These are phyloP conservation scores for Brachyptera putata DNA, from an alignment of 2,888 invertebrate genomes.

Conservation along the genomic window DNA sequence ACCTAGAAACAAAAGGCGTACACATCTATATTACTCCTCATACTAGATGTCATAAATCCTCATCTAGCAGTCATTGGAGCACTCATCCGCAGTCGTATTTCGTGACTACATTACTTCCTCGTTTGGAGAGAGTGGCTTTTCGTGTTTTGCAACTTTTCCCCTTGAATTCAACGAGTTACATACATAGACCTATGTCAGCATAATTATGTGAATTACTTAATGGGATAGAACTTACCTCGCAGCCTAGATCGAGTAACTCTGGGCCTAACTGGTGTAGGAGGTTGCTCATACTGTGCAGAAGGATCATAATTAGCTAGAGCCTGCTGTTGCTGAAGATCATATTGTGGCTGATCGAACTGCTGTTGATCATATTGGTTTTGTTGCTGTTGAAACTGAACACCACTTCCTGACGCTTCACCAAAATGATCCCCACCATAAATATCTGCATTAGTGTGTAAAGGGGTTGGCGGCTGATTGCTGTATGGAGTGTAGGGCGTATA, in stretches of 20 bases:
- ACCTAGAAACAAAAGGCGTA: background rate
- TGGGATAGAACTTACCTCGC: conserved; percentile 9
- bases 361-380: conserved; percentile 34
- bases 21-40: too few relatives aligned
- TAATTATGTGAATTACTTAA: too few relatives aligned
- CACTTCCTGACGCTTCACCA: conserved; percentile 22
- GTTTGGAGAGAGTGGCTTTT: too few relatives aligned
- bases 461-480: conserved; percentile 44
- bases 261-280: conserved; percentile 43
- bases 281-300: conserved; percentile 43
- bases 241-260: conserved; percentile 24
- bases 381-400: conserved; percentile 29
- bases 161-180: too few relatives aligned
- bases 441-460: conserved; percentile 34
- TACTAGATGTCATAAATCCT: too few relatives aligned
- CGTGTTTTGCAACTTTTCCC: too few relatives aligned
- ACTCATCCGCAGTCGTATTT: too few relatives aligned
- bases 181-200: too few relatives aligned
- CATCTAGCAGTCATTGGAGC: too few relatives aligned
- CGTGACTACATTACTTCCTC: too few relatives aligned
- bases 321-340: conserved; percentile 30
- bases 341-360: conserved; percentile 29
- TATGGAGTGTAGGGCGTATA: conserved; percentile 46
- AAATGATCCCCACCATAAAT: conserved; percentile 33
- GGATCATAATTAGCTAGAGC: conserved; percentile 39